Percentiles rank a stretch among this genome's conserved stretches.
Evolutionary conservation across 2,797 vertebrate species (phyloP).

Genomic region (Enteromius unitaeniatus): DNA sequence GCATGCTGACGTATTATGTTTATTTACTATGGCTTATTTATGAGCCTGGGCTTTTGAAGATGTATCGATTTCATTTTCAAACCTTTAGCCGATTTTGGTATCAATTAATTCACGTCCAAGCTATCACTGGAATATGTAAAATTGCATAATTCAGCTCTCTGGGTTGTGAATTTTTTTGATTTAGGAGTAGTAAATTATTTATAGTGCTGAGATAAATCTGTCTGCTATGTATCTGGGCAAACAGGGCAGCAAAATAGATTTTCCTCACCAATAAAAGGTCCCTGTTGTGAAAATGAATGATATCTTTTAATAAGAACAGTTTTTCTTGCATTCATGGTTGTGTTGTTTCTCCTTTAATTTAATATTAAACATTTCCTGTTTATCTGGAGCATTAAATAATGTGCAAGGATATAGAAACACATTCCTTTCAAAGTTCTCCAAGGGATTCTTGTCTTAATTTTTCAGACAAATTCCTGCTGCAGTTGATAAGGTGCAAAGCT

Average conservation of each 20-base stretch:
- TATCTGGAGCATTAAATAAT: constrained; percentile 32
- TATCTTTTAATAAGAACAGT: constrained; percentile 65
- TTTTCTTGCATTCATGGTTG: constrained; percentile 41
- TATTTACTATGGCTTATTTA: constrained; percentile 78
- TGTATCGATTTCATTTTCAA: constrained; percentile 76
- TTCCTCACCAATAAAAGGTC: constrained; percentile 51
- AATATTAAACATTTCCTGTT: constrained; percentile 37
- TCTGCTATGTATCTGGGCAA: constrained; percentile 63
- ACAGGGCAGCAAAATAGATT: constrained; percentile 38
- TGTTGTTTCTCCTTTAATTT: constrained; percentile 24
- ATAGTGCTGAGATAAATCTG: constrained; percentile 70
- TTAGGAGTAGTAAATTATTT: constrained; percentile 76
- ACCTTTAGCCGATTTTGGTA: constrained; percentile 74
- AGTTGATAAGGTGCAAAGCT: constrained; percentile 46
- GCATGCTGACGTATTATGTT: constrained; percentile 64
- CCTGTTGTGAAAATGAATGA: constrained; percentile 67
- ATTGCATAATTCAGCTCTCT: constrained; percentile 71
- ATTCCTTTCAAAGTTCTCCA: constrained; percentile 17
- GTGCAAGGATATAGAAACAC: constrained; percentile 15
- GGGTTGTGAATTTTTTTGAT: constrained; percentile 69
- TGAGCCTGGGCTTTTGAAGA: constrained; percentile 74
- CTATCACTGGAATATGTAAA: constrained; percentile 70
- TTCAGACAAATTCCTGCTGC: constrained; percentile 43
- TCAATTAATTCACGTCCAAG: constrained; percentile 71
- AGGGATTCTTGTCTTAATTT: constrained; percentile 35